Evolutionary conservation across 2,888 invertebrate species (phyloP).

Genomic region (Lymantria monacha): DNA sequence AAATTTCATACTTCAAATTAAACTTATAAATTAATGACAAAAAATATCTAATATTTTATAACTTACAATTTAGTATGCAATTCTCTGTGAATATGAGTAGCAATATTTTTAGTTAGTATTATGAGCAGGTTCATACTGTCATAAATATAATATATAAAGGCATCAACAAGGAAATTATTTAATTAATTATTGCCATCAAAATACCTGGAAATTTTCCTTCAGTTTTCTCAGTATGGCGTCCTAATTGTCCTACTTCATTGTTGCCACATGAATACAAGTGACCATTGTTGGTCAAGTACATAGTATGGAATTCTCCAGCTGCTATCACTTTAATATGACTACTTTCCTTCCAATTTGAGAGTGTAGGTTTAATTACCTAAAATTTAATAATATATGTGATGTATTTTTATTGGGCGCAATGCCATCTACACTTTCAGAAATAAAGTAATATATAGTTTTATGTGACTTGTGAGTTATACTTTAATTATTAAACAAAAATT

Average conservation of each 20-base stretch:
- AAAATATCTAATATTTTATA: too few species aligned
- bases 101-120: too few species aligned
- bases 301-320: slow-evolving; percentile 92
- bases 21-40: too few species aligned
- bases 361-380: slow-evolving; percentile 84
- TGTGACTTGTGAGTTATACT: too few species aligned
- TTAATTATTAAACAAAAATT: background rate
- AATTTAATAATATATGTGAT: slow-evolving; percentile 7
- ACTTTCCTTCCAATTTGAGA: slow-evolving; percentile 84
- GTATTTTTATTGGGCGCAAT: background rate
- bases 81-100: too few species aligned
- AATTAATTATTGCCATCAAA: background rate
- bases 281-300: slow-evolving; percentile 89
- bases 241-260: slow-evolving; percentile 96
- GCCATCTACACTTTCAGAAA: background rate
- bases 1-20: too few species aligned
- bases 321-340: slow-evolving; percentile 80
- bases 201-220: slow-evolving; percentile 64
- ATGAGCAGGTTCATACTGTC: too few species aligned
- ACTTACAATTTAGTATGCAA: too few species aligned
- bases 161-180: too few species aligned
- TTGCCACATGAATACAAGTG: slow-evolving; percentile 94
- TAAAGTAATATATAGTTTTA: background rate
- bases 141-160: too few species aligned
- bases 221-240: slow-evolving; percentile 73